Conservation (phyloP, 2,797 vertebrate species). For the Sebastes flavidus region DNA sequence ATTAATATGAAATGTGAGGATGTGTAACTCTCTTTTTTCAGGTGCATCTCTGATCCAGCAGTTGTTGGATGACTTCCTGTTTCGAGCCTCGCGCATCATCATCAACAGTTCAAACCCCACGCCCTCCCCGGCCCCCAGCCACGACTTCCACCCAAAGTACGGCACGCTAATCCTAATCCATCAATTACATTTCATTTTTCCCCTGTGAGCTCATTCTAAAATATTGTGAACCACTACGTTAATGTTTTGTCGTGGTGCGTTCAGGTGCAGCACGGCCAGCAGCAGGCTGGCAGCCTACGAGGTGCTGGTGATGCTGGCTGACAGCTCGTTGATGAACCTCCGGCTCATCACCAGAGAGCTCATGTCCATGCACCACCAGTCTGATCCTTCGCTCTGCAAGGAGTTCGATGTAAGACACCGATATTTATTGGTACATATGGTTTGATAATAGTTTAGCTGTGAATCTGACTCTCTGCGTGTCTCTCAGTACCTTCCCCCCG, state of each 20-base stretch:
- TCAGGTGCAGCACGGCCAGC: constrained; percentile 96
- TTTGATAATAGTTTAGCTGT: neutral
- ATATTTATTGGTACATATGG: neutral
- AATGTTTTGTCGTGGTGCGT: neutral
- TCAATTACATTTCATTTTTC: neutral
- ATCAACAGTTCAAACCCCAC: constrained; percentile 95
- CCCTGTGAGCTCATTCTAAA: neutral
- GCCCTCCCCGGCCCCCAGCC: constrained; percentile 89
- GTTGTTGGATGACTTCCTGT: constrained; percentile 97
- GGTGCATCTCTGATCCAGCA: constrained; percentile 97
- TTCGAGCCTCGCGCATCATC: constrained; percentile 98
- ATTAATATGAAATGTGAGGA: neutral
- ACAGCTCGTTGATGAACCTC: constrained; percentile 94
- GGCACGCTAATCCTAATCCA: constrained; percentile 3
- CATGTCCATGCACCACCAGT: constrained; percentile 97
- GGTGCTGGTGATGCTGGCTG: constrained; percentile 96
- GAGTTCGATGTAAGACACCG: constrained; percentile 92
- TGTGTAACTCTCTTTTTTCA: constrained; percentile 59
- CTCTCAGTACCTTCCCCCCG: constrained; percentile 93
- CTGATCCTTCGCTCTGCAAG: constrained; percentile 95
- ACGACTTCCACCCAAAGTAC: constrained; percentile 99
- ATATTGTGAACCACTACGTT: neutral
- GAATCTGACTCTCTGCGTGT: neutral
- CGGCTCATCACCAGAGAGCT: constrained; percentile 94
- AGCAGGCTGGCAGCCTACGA: constrained; percentile 97